A percentile compares a stretch with the other conserved stretches of the same genome.
These are phyloP conservation scores for Vollenhovia emeryi DNA, from an alignment of 1,140 invertebrate genomes.

Conservation along the genomic window DNA sequence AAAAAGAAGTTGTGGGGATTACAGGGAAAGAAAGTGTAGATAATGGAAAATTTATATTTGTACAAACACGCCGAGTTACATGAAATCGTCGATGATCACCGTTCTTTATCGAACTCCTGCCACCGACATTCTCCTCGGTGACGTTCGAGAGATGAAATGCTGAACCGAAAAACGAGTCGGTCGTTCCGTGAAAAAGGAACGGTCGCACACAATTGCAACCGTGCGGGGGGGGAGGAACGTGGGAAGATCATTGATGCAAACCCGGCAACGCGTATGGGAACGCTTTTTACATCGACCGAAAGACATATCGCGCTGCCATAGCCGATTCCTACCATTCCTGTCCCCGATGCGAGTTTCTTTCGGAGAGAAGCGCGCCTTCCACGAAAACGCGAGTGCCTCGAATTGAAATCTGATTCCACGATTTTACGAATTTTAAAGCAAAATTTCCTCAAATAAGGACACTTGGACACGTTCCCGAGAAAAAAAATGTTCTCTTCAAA, in stretches of 20 bases:
- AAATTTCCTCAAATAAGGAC: not conserved
- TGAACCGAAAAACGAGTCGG: conserved; percentile 13
- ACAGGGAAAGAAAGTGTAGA: too few species aligned
- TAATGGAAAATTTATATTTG: not conserved
- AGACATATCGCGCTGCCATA: conserved; percentile 28
- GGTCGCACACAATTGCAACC: not conserved
- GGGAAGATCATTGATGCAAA: conserved; percentile 57
- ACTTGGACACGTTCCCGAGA: not conserved
- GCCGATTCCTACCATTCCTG: conserved; percentile 35
- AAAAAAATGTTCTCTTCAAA: not conserved
- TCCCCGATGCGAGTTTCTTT: conserved; percentile 28
- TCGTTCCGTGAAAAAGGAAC: conserved; percentile 22
- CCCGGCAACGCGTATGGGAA: conserved; percentile 20
- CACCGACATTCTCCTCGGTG: not conserved
- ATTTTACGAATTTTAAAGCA: conserved; percentile 2
- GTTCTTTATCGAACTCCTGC: not conserved
- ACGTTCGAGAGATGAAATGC: conserved; percentile 5
- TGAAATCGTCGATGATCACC: not conserved
- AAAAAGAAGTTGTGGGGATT: too few species aligned
- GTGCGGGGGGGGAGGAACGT: not conserved
- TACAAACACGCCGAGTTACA: not conserved
- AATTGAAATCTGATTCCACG: not conserved
- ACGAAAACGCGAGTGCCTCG: not conserved
- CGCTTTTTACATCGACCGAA: conserved; percentile 40
- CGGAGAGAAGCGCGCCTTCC: conserved; percentile 12